Evolutionary conservation across 2,113 vertebrate species (phyloP), one percentile per base, ranked within the genome.

Genomic region (Malurus melanocephalus): DNA sequence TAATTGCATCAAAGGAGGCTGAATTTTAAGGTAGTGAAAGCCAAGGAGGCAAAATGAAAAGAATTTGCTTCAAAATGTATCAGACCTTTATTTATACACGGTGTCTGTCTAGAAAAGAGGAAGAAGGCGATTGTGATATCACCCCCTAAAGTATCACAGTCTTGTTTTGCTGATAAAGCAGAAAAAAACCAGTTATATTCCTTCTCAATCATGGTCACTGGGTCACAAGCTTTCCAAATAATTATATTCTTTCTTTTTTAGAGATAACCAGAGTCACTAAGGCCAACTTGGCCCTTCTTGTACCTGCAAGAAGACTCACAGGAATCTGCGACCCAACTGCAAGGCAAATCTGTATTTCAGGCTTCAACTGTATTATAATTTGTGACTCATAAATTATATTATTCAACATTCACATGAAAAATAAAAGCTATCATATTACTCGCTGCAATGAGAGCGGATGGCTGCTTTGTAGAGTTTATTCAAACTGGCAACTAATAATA

Each of bases 321-420:
- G 49, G 46, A 80, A 86, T 30, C 27, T 69, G n/a, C 19, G 80
- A 69, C 32, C 67, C 83, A 66, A 65, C 13, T 62, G 16, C 16
- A 42, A 80, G n/a, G 66, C 32, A 83, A 85, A 93, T 49, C 42
- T 83, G 86, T 80, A 86, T 51, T 91, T 92, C 88, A 84, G 13
- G 27, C 80, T 75, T 84, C 66, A 75, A n/a, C 10, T 81, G 23
- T 23, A 60, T 78, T 80, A 43, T 49, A 91, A 95, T 60, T 86
- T 84, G 55, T 92, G 92, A 88, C 69, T 91, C 90, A 69, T 51
- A 10, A 89, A 87, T 85, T 80, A 20, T 13, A 90, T 68, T 93
- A 83, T 80, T 86, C 62, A 84, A 65, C 49, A 65, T 79, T 51
- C 61, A 42, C 27, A 86, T 32, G 69, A 91, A 84, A 94, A 95